These are phyloP conservation scores for Australoheros facetus DNA, from an alignment of 2,797 vertebrate genomes.

Conservation along the genomic window DNA sequence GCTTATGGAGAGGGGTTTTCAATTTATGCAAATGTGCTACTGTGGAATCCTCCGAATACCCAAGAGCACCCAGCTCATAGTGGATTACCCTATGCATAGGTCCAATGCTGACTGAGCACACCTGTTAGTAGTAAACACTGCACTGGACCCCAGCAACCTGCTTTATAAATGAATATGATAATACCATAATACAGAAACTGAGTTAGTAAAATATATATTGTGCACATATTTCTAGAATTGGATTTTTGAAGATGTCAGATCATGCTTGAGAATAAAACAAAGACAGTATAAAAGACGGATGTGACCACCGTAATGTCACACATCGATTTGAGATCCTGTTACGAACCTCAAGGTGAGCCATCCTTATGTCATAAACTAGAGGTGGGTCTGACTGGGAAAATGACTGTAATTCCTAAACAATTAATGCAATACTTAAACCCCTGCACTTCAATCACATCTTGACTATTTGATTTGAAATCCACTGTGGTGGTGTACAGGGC, in stretches of 20 bases:
- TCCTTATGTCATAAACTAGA: neutral
- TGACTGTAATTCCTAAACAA: fast-evolving
- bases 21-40: neutral
- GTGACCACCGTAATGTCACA: neutral
- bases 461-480: too few relatives aligned
- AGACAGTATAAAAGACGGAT: neutral
- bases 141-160: fast-evolving
- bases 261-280: neutral
- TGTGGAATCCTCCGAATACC: neutral
- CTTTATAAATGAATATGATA: neutral
- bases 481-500: too few relatives aligned
- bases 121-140: neutral
- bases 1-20: neutral
- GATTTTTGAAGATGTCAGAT: neutral
- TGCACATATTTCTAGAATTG: too few relatives aligned
- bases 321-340: neutral
- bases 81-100: neutral
- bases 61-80: neutral
- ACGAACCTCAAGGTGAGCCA: neutral
- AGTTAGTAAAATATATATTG: too few relatives aligned
- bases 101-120: neutral
- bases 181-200: neutral
- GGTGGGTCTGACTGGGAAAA: neutral
- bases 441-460: too few relatives aligned
- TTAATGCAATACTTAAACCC: neutral